phyloP scores from a whole-genome alignment of 2,113 vertebrate species.

The Sapayoa aenigma region DNA sequence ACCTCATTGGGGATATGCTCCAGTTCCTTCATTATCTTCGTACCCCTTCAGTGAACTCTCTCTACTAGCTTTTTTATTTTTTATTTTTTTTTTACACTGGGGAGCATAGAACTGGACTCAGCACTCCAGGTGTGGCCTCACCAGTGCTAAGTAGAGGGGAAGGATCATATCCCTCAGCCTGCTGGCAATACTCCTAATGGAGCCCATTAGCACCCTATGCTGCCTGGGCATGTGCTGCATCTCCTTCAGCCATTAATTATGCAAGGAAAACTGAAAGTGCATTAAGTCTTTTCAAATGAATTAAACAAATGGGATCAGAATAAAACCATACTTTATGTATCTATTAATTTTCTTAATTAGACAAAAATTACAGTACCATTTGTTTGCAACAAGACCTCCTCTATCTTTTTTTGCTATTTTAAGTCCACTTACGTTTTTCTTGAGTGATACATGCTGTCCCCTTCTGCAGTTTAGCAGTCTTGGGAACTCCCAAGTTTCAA shows the following conservation, averaged over 20 bases:
- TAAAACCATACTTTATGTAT: not conserved
- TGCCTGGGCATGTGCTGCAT: rapidly evolving
- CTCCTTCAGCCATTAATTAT: not conserved
- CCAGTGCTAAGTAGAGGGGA: not conserved
- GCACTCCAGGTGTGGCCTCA: not conserved
- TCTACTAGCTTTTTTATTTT: not conserved
- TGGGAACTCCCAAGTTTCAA: not conserved
- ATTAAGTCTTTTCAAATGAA: not conserved
- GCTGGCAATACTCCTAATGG: not conserved
- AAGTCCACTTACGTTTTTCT: not conserved
- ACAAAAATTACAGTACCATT: not conserved
- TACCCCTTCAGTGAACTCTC: not conserved
- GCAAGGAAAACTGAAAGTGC: not conserved
- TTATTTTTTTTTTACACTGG: not conserved
- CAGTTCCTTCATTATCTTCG: not conserved
- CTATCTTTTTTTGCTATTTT: not conserved
- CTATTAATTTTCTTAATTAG: not conserved
- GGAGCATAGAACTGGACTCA: not conserved
- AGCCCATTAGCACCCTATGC: not conserved
- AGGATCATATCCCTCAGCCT: not conserved
- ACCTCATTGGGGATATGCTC: rapidly evolving
- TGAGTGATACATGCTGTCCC: not conserved
- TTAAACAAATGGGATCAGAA: not conserved
- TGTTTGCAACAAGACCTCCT: not conserved
- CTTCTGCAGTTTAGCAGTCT: not conserved